A percentile compares a stretch with the other conserved stretches of the same genome.
Conservation (phyloP, 1,140 invertebrate genomes). For the Solenopsis fugax region DNA sequence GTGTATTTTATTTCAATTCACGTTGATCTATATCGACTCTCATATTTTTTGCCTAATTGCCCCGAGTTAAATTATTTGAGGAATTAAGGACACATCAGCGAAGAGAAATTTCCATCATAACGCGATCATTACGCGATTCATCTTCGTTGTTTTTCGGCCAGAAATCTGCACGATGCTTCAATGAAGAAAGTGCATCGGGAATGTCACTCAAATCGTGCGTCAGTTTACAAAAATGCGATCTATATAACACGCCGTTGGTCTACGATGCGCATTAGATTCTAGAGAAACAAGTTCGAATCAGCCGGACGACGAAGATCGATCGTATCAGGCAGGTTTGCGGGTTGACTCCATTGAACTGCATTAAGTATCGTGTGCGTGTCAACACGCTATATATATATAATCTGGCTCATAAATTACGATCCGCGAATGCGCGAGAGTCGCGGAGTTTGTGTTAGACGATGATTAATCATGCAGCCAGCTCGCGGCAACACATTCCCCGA, state of each 20-base stretch:
- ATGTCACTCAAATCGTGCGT: not conserved
- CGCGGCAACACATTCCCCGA: not conserved
- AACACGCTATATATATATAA: conserved; percentile 62
- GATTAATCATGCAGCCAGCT: conserved; percentile 25
- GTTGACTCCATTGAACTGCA: conserved; percentile 70
- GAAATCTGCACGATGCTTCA: not conserved
- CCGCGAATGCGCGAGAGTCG: conserved; percentile 8
- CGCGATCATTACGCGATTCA: not conserved
- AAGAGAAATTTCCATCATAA: conserved; percentile 33
- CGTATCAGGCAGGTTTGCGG: conserved; percentile 57
- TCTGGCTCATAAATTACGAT: conserved; percentile 43
- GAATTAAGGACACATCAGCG: not conserved
- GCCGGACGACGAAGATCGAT: conserved; percentile 54
- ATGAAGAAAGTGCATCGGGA: not conserved
- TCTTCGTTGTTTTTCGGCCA: not conserved
- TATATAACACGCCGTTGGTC: not conserved
- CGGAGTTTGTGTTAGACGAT: conserved; percentile 45
- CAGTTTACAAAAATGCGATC: conserved; percentile 17
- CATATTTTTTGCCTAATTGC: not conserved
- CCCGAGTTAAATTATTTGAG: not conserved
- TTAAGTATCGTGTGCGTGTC: conserved; percentile 66
- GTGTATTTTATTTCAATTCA: conserved; percentile 9
- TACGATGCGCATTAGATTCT: conserved; percentile 11
- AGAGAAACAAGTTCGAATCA: conserved; percentile 37
- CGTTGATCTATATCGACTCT: not conserved